Evolutionary conservation across 1,140 invertebrate genomes (phyloP).

Genomic region (Coenobita brevimanus): DNA sequence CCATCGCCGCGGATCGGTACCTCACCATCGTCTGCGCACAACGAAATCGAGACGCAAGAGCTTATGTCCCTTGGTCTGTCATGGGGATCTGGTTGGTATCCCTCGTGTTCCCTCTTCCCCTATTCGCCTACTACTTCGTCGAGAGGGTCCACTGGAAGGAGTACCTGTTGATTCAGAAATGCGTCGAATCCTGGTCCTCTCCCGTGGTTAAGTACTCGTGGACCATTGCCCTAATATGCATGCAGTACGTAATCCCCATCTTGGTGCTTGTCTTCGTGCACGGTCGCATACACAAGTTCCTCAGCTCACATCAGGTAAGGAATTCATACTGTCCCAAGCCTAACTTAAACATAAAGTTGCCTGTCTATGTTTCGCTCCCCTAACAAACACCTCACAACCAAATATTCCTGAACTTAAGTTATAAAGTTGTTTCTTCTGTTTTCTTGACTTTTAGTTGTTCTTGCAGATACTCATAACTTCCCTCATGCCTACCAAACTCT

Average conservation of each 20-base stretch:
- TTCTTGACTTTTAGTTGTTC: too few relatives aligned
- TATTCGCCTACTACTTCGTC: slow-evolving; percentile 75
- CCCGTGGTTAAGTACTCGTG: slow-evolving; percentile 75
- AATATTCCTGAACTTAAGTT: too few relatives aligned
- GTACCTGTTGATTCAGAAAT: slow-evolving; percentile 73
- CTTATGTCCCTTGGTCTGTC: slow-evolving; percentile 74
- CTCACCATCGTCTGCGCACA: slow-evolving; percentile 75
- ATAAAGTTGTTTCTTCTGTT: too few relatives aligned
- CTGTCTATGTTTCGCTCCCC: too few relatives aligned
- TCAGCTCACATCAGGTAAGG: slow-evolving; percentile 72
- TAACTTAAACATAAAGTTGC: too few relatives aligned
- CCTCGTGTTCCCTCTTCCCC: slow-evolving; percentile 72
- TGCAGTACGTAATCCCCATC: slow-evolving; percentile 78
- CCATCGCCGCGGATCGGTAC: slow-evolving; percentile 79
- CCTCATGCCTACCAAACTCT: too few relatives aligned
- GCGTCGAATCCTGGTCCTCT: slow-evolving; percentile 75
- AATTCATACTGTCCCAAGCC: too few relatives aligned
- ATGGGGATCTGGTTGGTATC: slow-evolving; percentile 77
- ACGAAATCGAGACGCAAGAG: slow-evolving; percentile 48
- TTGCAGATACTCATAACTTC: too few relatives aligned
- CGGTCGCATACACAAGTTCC: slow-evolving; percentile 75
- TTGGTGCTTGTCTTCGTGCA: slow-evolving; percentile 77
- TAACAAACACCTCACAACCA: too few relatives aligned
- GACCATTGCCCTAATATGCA: slow-evolving; percentile 75
- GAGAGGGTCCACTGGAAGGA: slow-evolving; percentile 72